These are phyloP conservation scores for Hypolimnas misippus DNA, from an alignment of 2,888 invertebrate genomes.

Conservation along the genomic window DNA sequence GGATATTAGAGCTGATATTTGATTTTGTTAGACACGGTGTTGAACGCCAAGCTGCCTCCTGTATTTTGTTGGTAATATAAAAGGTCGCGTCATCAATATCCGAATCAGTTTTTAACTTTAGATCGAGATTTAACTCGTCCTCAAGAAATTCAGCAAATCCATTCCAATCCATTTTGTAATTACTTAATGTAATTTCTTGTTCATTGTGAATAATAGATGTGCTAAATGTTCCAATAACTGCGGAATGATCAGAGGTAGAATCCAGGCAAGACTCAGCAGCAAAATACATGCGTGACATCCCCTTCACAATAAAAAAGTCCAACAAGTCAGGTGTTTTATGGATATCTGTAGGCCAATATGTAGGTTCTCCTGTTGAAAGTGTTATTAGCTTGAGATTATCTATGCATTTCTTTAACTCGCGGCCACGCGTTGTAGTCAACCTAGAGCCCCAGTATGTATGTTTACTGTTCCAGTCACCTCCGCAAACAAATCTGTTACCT, in stretches of 20 bases:
- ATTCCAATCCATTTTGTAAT: slow-evolving; percentile 32
- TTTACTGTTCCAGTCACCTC: slow-evolving; percentile 40
- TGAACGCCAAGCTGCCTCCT: slow-evolving; percentile 27
- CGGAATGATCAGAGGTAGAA: slow-evolving; percentile 30
- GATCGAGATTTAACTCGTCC: slow-evolving; percentile 14
- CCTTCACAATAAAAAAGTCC: slow-evolving; percentile 41
- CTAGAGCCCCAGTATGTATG: slow-evolving; percentile 37
- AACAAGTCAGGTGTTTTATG: slow-evolving; percentile 40
- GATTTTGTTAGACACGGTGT: not conserved
- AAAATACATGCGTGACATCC: slow-evolving; percentile 10
- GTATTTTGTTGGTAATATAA: slow-evolving; percentile 28
- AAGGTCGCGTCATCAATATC: slow-evolving; percentile 27
- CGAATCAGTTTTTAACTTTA: slow-evolving; percentile 13
- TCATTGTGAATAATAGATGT: not conserved
- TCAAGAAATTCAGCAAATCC: slow-evolving; percentile 16
- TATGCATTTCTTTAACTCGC: slow-evolving; percentile 24
- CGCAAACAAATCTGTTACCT: slow-evolving; percentile 11
- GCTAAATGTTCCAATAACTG: slow-evolving; percentile 30
- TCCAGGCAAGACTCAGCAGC: slow-evolving; percentile 17
- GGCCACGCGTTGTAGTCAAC: slow-evolving; percentile 29
- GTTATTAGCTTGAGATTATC: slow-evolving; percentile 4
- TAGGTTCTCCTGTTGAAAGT: slow-evolving; percentile 38
- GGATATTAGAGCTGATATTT: not conserved
- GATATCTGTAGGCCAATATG: slow-evolving; percentile 41
- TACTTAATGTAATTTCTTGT: not conserved